Percentiles rank a stretch among this genome's conserved stretches.
Evolutionary conservation across 1,140 invertebrate species (phyloP).

Genomic region (Cotesia vestalis): DNA sequence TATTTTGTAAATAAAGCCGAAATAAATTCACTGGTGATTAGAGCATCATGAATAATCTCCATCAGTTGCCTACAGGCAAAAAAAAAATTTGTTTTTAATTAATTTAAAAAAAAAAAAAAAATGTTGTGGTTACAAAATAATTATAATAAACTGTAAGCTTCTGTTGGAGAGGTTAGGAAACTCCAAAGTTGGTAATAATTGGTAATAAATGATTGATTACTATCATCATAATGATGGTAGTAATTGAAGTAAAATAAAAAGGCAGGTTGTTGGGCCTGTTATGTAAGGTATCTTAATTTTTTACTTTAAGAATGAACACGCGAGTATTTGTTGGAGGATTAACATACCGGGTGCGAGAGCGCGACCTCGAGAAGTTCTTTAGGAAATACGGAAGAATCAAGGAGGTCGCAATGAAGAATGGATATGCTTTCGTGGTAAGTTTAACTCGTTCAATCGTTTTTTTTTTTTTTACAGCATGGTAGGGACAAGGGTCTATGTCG

Average conservation of each 20-base stretch:
- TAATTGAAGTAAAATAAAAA: conserved; percentile 42
- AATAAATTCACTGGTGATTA: too few species aligned
- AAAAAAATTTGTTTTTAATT: too few species aligned
- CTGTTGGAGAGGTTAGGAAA: too few species aligned
- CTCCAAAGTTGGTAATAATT: neutral
- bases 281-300: conserved; percentile 68
- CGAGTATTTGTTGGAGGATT: conserved; percentile 82
- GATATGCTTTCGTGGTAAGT: conserved; percentile 88
- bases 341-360: conserved; percentile 78
- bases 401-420: conserved; percentile 84
- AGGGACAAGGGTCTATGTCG: conserved; percentile 94
- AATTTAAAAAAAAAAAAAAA: too few species aligned
- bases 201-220: conserved; percentile 7
- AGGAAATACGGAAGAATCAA: conserved; percentile 81
- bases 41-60: too few species aligned
- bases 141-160: too few species aligned
- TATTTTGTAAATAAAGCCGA: too few species aligned
- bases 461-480: conserved; percentile 76
- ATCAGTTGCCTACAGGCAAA: too few species aligned
- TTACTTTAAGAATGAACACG: conserved; percentile 72
- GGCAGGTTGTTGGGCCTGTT: conserved; percentile 62
- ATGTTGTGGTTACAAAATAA: too few species aligned
- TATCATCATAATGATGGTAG: conserved; percentile 17
- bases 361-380: conserved; percentile 85
- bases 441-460: conserved; percentile 64